Base-by-base conservation (phyloP, 1,140 invertebrate genomes). In the Ceratina australensis region DNA sequence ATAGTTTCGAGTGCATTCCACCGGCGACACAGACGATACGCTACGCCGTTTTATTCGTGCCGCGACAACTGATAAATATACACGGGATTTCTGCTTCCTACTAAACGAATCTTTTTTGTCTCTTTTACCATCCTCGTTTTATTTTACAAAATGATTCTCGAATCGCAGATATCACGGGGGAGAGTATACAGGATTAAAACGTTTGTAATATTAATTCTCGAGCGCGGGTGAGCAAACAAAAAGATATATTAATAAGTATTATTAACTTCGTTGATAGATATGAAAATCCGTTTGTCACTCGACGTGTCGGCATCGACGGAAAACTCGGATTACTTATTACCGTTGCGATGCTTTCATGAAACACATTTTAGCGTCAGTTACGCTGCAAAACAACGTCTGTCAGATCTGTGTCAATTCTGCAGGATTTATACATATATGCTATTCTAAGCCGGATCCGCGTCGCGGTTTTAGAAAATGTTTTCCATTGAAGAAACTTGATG, bases 1-100 rank as follows among this genome's bases (percentile, higher is more conserved):
- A 42, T 72, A 56, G 42, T 24, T 61, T 42, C 22, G 28, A 49
- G 60, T 60, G 60, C 72, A 80, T 80, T 80, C 60, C 78, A 61
- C 52, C n/a, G 26, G 71, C 65, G 66, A 52, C 68, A 52, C 49
- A 72, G 54, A 8, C 76, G 22, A 69, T 33, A 50, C 57, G 16
- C 16, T 52, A 18, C 50, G 69, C 66, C 60, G 47, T 69, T 71
- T 79, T 59, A 42, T 68, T 78, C 49, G 13, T 24, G 2, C 22
- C 2, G 18, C 47, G 59, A 63, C 42, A 63, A 42, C 33, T 63
- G 57, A 72, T 47, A 22, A 72, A 72, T 72, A 52, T 4, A 15
- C 24, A 26, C 24, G 22, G 13, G 16, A 72, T 47, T n/a, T 71
- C 16, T 33, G 0, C 15, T 71, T 16, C 12, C 24, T 47, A 13